These are phyloP conservation scores for Microplitis deprimator DNA, from an alignment of 2,888 invertebrate genomes.

Conservation along the genomic window DNA sequence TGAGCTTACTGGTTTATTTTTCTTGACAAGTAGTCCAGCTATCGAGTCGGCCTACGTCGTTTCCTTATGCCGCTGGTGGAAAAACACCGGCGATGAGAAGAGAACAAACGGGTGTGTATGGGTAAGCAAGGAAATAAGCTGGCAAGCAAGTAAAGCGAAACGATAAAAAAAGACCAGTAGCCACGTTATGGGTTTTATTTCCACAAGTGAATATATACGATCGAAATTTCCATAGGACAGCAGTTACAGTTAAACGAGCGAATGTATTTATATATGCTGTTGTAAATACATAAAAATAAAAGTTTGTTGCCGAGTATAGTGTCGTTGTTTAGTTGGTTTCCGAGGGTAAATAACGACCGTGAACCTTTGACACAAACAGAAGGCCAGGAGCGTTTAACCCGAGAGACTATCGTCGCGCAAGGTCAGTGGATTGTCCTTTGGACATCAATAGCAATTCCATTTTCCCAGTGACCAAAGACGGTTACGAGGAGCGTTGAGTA, in stretches of 20 bases:
- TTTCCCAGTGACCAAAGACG: slow-evolving; percentile 44
- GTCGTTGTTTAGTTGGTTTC: slow-evolving; percentile 39
- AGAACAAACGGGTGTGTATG: slow-evolving; percentile 10
- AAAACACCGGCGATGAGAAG: background rate
- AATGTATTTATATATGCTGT: background rate
- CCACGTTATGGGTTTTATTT: slow-evolving; percentile 43
- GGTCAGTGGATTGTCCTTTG: slow-evolving; percentile 15
- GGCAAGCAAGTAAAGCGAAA: slow-evolving; percentile 36
- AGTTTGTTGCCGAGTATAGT: slow-evolving; percentile 48
- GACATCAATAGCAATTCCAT: slow-evolving; percentile 18
- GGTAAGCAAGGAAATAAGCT: slow-evolving; percentile 31
- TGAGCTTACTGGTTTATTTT: too few species aligned
- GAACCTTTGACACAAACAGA: slow-evolving; percentile 56
- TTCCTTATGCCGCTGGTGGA: background rate
- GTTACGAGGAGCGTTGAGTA: slow-evolving; percentile 50
- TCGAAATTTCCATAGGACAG: slow-evolving; percentile 56
- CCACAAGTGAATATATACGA: slow-evolving; percentile 50
- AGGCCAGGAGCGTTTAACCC: slow-evolving; percentile 59
- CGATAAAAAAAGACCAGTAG: slow-evolving; percentile 48
- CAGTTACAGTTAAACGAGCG: slow-evolving; percentile 54
- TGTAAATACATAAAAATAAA: slow-evolving; percentile 51
- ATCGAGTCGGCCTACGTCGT: background rate
- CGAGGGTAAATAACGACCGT: slow-evolving; percentile 57
- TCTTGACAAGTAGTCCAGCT: too few species aligned
- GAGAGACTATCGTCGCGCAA: slow-evolving; percentile 41